Evolutionary conservation across 37 sponge, comb jelly and placozoan genomes (phyloP).

Genomic region (Geodia barretti): DNA sequence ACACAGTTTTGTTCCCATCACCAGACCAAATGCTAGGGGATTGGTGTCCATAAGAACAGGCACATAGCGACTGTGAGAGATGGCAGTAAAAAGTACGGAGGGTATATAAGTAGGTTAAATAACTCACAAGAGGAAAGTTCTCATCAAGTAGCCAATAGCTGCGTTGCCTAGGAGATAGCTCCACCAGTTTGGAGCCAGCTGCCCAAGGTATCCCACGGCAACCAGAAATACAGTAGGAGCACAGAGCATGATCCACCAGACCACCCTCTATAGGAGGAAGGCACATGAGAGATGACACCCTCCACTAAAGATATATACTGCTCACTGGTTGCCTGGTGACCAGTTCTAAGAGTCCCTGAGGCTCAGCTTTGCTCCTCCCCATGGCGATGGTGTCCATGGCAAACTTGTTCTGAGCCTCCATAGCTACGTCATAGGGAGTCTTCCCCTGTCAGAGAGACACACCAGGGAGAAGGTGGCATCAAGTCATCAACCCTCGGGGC

Average conservation of each 20-base stretch:
- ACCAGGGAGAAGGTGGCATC: not conserved
- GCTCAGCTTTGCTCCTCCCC: constrained; percentile 36
- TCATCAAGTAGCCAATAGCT: not conserved
- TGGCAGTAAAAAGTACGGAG: not conserved
- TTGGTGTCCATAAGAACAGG: constrained; percentile 46
- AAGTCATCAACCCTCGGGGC: too few species aligned
- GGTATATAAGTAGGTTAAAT: not conserved
- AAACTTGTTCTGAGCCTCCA: constrained; percentile 59
- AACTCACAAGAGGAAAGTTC: constrained; percentile 40
- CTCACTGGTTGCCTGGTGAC: constrained; percentile 41
- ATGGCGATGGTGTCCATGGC: constrained; percentile 31
- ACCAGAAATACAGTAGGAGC: constrained; percentile 35
- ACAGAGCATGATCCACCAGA: constrained; percentile 80
- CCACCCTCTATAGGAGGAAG: constrained; percentile 39
- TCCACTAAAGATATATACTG: not conserved
- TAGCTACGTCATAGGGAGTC: constrained; percentile 63
- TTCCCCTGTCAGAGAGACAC: constrained; percentile 40
- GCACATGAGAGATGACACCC: too few species aligned
- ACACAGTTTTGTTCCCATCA: constrained; percentile 71
- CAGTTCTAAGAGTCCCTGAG: constrained; percentile 29
- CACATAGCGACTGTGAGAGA: constrained; percentile 47
- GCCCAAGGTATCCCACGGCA: constrained; percentile 38
- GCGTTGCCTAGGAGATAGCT: constrained; percentile 41
- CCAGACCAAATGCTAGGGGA: constrained; percentile 78
- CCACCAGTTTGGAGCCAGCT: constrained; percentile 62